Conservation (phyloP, 2,113 vertebrate genomes). For the Chionodraco myersi region DNA sequence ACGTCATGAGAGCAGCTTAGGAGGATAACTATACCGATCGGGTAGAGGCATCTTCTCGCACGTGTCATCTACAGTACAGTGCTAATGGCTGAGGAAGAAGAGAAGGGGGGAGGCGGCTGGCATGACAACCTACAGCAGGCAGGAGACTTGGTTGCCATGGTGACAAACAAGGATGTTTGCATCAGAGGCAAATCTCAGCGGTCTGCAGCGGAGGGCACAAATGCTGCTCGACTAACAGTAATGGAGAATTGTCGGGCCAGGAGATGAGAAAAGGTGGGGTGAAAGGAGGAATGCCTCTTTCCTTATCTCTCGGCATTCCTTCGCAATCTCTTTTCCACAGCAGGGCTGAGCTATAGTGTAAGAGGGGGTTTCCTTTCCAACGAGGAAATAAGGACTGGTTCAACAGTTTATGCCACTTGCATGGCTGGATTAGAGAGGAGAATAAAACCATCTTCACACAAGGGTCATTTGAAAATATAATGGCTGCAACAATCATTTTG, state of each 20-base stretch:
- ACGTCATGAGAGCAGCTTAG: conserved; percentile 34
- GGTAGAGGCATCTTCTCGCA: background rate
- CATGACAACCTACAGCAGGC: conserved; percentile 79
- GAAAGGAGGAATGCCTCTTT: conserved; percentile 23
- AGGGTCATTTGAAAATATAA: conserved; percentile 51
- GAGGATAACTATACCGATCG: conserved; percentile 15
- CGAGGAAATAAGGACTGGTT: conserved; percentile 26
- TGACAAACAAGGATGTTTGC: conserved; percentile 84
- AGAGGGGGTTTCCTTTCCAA: conserved; percentile 24
- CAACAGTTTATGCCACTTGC: conserved; percentile 42
- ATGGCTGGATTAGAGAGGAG: conserved; percentile 22
- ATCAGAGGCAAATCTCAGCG: conserved; percentile 77
- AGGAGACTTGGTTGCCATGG: conserved; percentile 84
- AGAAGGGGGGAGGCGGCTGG: conserved; percentile 56
- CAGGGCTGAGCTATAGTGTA: background rate
- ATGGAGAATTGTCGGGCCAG: conserved; percentile 37
- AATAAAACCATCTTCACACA: conserved; percentile 46
- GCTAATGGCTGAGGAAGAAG: conserved; percentile 53
- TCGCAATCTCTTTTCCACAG: conserved; percentile 27
- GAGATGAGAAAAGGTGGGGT: conserved; percentile 24
- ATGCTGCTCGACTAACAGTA: conserved; percentile 46
- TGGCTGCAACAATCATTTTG: conserved; percentile 25
- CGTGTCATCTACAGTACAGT: conserved; percentile 66
- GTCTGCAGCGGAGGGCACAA: conserved; percentile 53
- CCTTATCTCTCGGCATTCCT: conserved; percentile 21